Evolutionary conservation across 2,113 vertebrate species (phyloP).

Genomic region (Ceratotherium simum): DNA sequence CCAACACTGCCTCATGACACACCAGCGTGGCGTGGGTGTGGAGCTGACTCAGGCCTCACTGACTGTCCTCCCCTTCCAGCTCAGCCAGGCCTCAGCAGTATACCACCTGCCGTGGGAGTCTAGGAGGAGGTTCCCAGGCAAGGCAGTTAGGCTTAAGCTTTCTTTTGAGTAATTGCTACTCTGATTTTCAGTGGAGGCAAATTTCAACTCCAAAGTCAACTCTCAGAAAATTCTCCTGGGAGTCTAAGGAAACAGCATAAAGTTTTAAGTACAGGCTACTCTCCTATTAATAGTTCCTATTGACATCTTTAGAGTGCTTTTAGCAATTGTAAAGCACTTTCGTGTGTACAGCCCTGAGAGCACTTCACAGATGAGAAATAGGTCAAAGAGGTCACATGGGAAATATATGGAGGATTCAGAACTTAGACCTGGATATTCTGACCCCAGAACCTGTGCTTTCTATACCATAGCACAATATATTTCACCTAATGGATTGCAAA

Average conservation of each 20-base stretch:
- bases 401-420: not conserved
- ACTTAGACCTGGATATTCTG: not conserved
- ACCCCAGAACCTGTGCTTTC: not conserved
- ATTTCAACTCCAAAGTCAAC: not conserved
- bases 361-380: not conserved
- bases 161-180: not conserved
- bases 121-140: not conserved
- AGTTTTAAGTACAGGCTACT: not conserved
- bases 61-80: too few species aligned
- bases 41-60: not conserved
- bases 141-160: not conserved
- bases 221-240: not conserved
- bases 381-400: not conserved
- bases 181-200: slow-evolving; percentile 29
- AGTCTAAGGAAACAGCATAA: not conserved
- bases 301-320: not conserved
- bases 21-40: accelerated
- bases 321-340: not conserved
- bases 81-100: not conserved
- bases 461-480: not conserved
- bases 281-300: slow-evolving; percentile 4
- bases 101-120: not conserved
- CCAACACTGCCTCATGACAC: not conserved
- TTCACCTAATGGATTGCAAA: not conserved
- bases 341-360: not conserved